Conservation (phyloP, 2,113 vertebrate species). For the Coptodon bakossiorum region DNA sequence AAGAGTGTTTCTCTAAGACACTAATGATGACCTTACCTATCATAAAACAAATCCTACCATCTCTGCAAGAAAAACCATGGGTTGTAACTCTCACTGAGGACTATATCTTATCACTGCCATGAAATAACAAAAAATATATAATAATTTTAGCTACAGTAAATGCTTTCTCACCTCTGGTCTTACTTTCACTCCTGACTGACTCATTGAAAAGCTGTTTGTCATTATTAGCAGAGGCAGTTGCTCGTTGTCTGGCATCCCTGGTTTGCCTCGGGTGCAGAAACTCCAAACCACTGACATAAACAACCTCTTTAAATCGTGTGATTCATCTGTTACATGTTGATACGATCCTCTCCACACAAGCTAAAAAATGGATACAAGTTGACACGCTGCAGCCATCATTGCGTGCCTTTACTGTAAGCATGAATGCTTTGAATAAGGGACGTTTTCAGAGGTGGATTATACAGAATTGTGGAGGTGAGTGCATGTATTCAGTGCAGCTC, state of each 20-base stretch:
- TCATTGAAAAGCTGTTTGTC: conserved; percentile 54
- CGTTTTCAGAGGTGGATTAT: background rate
- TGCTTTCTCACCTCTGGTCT: conserved; percentile 10
- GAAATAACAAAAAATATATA: background rate
- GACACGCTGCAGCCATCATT: background rate
- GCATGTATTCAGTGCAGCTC: background rate
- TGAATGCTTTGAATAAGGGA: background rate
- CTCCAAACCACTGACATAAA: conserved; percentile 61
- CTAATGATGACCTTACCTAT: background rate
- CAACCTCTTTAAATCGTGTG: conserved; percentile 52
- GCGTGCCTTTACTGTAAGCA: conserved; percentile 1
- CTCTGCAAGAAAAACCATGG: background rate
- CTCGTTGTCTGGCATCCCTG: conserved; percentile 54
- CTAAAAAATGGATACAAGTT: conserved; percentile 32
- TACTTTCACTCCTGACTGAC: conserved; percentile 44
- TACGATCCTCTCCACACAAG: conserved; percentile 23
- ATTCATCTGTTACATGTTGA: conserved; percentile 59
- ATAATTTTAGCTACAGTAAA: background rate
- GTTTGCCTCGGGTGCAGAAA: conserved; percentile 65
- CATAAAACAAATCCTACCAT: background rate
- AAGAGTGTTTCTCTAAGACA: background rate
- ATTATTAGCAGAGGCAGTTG: conserved; percentile 54
- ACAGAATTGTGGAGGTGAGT: background rate
- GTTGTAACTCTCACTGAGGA: background rate
- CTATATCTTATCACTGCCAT: background rate